phyloP scores from a whole-genome alignment of 37 sponge, comb jelly and placozoan genomes.

The Crambe crambe region DNA sequence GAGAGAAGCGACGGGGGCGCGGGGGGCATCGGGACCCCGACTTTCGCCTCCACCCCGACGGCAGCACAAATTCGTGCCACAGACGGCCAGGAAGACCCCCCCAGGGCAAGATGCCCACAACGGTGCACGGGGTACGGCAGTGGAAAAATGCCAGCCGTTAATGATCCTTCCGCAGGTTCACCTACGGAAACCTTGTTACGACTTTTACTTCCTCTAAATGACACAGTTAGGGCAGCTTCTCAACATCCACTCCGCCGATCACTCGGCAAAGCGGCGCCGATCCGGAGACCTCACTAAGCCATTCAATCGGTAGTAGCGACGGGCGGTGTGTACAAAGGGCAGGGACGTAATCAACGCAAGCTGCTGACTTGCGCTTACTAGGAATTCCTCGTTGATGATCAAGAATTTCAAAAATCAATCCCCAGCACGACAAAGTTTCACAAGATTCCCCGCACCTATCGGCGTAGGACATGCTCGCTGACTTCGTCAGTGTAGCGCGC shows the following conservation, averaged over 20 bases:
- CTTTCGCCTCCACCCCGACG: not conserved
- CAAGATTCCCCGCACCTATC: too few relatives aligned
- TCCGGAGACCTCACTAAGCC: constrained; percentile 85
- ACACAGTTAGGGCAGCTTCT: constrained; percentile 73
- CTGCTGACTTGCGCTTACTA: too few relatives aligned
- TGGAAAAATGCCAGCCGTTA: constrained; percentile 5
- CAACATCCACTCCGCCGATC: constrained; percentile 16
- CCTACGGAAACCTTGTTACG: constrained; percentile 83
- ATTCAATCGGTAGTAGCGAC: constrained; percentile 95
- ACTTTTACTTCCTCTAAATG: constrained; percentile 74
- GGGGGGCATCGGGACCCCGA: constrained; percentile 35
- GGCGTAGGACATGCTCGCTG: too few relatives aligned
- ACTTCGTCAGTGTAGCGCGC: too few relatives aligned
- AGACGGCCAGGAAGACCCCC: not conserved
- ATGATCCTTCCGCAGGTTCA: constrained; percentile 65
- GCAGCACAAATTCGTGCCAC: not conserved
- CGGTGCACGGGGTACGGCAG: not conserved
- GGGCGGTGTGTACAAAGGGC: too few relatives aligned
- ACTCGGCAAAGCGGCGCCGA: constrained; percentile 33
- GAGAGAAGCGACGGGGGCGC: constrained; percentile 23
- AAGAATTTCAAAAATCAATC: too few relatives aligned
- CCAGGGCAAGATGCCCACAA: not conserved
- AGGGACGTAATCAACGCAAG: too few relatives aligned
- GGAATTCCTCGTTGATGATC: too few relatives aligned
- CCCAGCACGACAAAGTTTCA: too few relatives aligned